Conservation (phyloP, 1,140 invertebrate species). For the Drosophila setifemur region DNA sequence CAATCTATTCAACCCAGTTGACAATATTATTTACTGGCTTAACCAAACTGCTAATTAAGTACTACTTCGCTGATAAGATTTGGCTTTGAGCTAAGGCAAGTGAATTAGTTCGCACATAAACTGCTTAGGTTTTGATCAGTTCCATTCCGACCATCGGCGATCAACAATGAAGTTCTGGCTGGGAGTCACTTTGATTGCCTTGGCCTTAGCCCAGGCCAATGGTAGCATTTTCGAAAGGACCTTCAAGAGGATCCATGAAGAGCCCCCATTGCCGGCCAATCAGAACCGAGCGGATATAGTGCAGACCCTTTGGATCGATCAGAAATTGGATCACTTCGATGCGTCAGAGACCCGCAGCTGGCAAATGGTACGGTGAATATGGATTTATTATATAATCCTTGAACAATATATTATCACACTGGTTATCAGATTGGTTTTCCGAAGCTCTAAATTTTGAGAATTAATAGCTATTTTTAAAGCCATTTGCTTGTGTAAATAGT, state of each 20-base stretch:
- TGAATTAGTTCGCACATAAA: slow-evolving; percentile 23
- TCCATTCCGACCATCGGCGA: slow-evolving; percentile 25
- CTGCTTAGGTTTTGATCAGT: slow-evolving; percentile 29
- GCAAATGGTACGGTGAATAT: slow-evolving; percentile 84
- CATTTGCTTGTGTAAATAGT: not conserved
- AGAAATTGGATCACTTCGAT: slow-evolving; percentile 88
- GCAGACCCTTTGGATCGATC: slow-evolving; percentile 72
- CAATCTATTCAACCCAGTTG: slow-evolving; percentile 25
- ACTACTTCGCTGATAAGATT: slow-evolving; percentile 52
- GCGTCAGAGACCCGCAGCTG: slow-evolving; percentile 86
- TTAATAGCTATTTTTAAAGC: too few relatives aligned
- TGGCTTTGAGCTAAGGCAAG: slow-evolving; percentile 10
- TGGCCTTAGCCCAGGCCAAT: slow-evolving; percentile 22
- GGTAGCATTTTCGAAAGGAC: slow-evolving; percentile 56
- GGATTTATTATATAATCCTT: not conserved
- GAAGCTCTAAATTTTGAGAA: too few relatives aligned
- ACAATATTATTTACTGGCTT: slow-evolving; percentile 51
- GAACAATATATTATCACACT: too few relatives aligned
- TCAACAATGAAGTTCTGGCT: slow-evolving; percentile 49
- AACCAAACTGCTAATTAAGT: slow-evolving; percentile 49
- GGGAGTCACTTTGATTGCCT: slow-evolving; percentile 27
- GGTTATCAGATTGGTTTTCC: too few relatives aligned
- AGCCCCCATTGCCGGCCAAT: slow-evolving; percentile 38
- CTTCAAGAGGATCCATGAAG: slow-evolving; percentile 54
- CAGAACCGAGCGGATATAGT: slow-evolving; percentile 60